Evolutionary conservation across 2,797 vertebrate species (phyloP), one percentile per base, ranked within the genome.

Genomic region (Dromococcyx pavoninus): DNA sequence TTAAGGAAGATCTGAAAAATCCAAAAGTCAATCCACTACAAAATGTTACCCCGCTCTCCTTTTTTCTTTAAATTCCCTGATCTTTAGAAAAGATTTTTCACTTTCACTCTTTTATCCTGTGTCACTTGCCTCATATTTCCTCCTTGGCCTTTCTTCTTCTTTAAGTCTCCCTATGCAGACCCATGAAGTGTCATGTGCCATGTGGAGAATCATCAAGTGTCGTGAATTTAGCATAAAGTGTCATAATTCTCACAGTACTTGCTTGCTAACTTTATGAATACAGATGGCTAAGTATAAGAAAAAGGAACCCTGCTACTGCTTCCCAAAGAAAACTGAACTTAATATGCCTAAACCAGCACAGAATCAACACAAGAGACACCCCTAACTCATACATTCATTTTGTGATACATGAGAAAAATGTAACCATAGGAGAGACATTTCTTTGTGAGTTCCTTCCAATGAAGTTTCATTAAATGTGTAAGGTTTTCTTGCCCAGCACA

Each of bases 231-330:
- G 84, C 92, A 96, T 92, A 73, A 78, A 86, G 92, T 94, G 92
- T 64, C 86, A 92, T 82, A 93, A 89, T 96, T 96, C 96, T 92
- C 93, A 91, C 92, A 82, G 93, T 79, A 4, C 39, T 89, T 94
- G 35, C 87, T 70, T 91, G 62, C 56, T 93, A 89, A 87, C 84
- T 94, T 87, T 72, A 79, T 70, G 89, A 87, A 72, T 96, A 87
- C 95, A 96, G 92, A 96, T 95, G 94, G 91, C 43, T 85, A 66
- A 86, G 73, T 73, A 70, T 44, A 87, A 87, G 94, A 95, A 87
- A 76, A 66, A 92, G 71, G 81, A 92, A 86, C 60, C 67, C 66
- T 91, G 91, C 61, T 93, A 95, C 24, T 64, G 64, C 74, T 89
- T 91, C 89, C 77, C 39, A 79, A 75, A 89, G 89, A 91, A 92